Evolutionary conservation across 1,140 invertebrate species (phyloP).

Genomic region (Zaprionus davidi): DNA sequence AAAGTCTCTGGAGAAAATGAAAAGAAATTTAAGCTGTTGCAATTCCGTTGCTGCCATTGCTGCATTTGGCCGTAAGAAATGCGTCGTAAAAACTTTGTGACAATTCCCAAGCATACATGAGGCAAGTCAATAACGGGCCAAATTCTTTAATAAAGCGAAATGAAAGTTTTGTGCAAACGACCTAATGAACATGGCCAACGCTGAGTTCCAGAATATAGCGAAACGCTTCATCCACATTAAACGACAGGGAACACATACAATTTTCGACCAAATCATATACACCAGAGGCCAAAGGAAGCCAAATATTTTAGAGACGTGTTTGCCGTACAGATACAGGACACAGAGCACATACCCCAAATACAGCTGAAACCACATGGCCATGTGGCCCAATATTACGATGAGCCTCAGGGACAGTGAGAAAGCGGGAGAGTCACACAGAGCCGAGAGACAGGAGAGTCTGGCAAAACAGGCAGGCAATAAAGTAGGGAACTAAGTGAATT

Average conservation of each 20-base stretch:
- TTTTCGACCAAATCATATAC: constrained; percentile 53
- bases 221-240: constrained; percentile 20
- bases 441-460: constrained; percentile 32
- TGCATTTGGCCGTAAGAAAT: constrained; percentile 15
- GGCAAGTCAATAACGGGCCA: constrained; percentile 30
- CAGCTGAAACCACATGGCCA: constrained; percentile 31
- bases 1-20: neutral
- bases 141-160: constrained; percentile 72
- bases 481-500: constrained; percentile 63
- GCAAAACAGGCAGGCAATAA: constrained; percentile 39
- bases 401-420: constrained; percentile 53
- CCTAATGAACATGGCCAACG: constrained; percentile 56
- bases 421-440: neutral
- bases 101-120: constrained; percentile 56
- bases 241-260: constrained; percentile 28
- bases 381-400: constrained; percentile 41
- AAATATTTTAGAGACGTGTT: constrained; percentile 55
- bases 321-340: constrained; percentile 15
- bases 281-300: constrained; percentile 27
- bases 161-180: constrained; percentile 60
- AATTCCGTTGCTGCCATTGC: constrained; percentile 7
- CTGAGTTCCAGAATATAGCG: constrained; percentile 15
- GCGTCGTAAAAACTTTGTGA: constrained; percentile 45
- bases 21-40: neutral
- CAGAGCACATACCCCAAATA: neutral